These are phyloP conservation scores for Apamea crenata DNA, from an alignment of 2,888 invertebrate genomes.

Conservation along the genomic window DNA sequence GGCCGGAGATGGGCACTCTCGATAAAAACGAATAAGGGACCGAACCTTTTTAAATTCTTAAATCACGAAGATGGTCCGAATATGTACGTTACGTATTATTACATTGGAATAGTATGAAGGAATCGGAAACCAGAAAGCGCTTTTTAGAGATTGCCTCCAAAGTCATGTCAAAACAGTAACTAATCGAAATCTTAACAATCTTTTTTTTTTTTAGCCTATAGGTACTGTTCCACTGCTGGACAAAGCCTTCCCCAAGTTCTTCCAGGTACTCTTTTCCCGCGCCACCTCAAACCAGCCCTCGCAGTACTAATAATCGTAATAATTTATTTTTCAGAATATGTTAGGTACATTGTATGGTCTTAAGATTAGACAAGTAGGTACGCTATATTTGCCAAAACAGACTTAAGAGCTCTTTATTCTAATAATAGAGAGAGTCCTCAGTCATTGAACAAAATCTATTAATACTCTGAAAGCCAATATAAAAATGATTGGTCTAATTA, in stretches of 20 bases:
- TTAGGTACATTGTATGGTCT: not conserved
- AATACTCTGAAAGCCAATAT: not conserved
- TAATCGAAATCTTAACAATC: not conserved
- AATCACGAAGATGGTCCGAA: constrained; percentile 34
- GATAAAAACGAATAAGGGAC: constrained; percentile 61
- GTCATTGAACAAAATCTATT: not conserved
- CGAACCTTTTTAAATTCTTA: constrained; percentile 44
- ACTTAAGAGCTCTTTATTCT: not conserved
- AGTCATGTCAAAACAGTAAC: not conserved
- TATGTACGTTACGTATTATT: constrained; percentile 9
- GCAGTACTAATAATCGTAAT: not conserved
- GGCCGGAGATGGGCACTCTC: constrained; percentile 42
- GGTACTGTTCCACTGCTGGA: not conserved
- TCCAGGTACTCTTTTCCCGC: not conserved
- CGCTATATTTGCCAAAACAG: not conserved
- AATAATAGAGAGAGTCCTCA: not conserved
- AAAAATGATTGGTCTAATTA: constrained; percentile 32
- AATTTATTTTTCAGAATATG: not conserved
- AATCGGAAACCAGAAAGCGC: not conserved
- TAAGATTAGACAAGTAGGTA: not conserved
- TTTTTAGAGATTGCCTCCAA: not conserved
- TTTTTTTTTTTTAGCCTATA: not conserved
- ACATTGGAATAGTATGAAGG: not conserved
- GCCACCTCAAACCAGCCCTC: not conserved
- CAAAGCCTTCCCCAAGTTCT: not conserved